Conservation (phyloP, 1,140 invertebrate species). For the Melitaea cinxia region DNA sequence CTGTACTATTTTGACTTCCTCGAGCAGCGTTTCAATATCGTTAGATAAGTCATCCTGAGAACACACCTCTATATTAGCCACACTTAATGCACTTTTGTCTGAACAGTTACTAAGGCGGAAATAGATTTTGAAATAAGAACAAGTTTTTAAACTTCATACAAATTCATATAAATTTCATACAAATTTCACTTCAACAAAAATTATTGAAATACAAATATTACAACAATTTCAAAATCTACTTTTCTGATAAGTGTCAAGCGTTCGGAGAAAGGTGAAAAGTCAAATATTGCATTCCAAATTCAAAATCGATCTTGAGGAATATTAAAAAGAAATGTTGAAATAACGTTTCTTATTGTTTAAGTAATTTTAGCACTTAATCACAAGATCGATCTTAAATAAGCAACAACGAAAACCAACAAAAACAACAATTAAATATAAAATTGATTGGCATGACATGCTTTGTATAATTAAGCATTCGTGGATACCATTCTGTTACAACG, state of each 20-base stretch:
- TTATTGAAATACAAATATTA: background rate
- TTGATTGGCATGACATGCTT: constrained; percentile 50
- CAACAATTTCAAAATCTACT: constrained; percentile 29
- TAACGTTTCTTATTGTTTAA: no score
- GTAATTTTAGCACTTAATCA: background rate
- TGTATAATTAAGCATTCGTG: constrained; percentile 34
- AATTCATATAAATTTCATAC: background rate
- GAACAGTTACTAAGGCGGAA: constrained; percentile 31
- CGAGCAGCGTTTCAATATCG: constrained; percentile 85
- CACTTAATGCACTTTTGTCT: constrained; percentile 36
- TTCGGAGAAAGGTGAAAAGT: constrained; percentile 27
- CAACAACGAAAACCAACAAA: constrained; percentile 39
- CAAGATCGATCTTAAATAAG: constrained; percentile 9
- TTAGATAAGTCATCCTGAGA: constrained; percentile 85
- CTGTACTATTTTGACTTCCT: constrained; percentile 85
- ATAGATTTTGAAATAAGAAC: constrained; percentile 38
- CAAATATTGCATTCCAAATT: constrained; percentile 29
- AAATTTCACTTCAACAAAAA: background rate
- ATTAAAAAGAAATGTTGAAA: background rate
- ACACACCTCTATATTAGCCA: constrained; percentile 72
- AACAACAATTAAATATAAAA: constrained; percentile 25
- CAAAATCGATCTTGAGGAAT: constrained; percentile 22
- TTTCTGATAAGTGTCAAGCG: constrained; percentile 26
- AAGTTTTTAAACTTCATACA: background rate
- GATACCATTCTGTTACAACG: constrained; percentile 29